phyloP scores from a whole-genome alignment of 1,140 invertebrate genomes.

The Orchestia grillus region DNA sequence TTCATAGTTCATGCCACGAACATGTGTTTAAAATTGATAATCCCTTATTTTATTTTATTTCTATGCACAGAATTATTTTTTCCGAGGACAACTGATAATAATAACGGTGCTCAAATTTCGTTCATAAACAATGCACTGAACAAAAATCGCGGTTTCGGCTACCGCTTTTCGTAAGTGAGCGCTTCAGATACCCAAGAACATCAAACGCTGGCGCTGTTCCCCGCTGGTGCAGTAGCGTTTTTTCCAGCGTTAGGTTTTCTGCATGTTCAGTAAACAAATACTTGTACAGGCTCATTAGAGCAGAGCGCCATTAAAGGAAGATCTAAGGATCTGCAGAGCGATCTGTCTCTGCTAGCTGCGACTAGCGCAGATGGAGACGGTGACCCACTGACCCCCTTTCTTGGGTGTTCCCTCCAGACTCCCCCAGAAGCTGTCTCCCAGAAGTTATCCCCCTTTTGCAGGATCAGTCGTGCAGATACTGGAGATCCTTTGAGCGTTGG shows the following conservation, averaged over 20 bases:
- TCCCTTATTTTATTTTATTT: neutral
- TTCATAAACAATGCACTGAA: neutral
- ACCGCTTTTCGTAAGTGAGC: neutral
- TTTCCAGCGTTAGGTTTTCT: neutral
- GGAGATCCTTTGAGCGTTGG: neutral
- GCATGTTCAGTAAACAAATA: neutral
- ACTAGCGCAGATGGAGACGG: neutral
- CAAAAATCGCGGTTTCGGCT: neutral
- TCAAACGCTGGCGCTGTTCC: neutral
- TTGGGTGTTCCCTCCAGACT: neutral
- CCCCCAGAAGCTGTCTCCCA: neutral
- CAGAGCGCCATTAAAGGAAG: neutral
- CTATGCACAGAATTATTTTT: neutral
- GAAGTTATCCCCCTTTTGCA: neutral
- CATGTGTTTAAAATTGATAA: no score
- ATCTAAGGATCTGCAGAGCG: neutral
- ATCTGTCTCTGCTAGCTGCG: neutral
- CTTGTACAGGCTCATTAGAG: neutral
- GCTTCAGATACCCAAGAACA: neutral
- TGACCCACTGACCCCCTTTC: neutral
- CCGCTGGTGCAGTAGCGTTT: neutral
- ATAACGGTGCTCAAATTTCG: neutral
- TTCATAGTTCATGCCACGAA: no score
- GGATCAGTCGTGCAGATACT: neutral
- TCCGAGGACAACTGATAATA: neutral